Conservation (phyloP, 1,140 invertebrate species). For the Sesamia nonagrioides region DNA sequence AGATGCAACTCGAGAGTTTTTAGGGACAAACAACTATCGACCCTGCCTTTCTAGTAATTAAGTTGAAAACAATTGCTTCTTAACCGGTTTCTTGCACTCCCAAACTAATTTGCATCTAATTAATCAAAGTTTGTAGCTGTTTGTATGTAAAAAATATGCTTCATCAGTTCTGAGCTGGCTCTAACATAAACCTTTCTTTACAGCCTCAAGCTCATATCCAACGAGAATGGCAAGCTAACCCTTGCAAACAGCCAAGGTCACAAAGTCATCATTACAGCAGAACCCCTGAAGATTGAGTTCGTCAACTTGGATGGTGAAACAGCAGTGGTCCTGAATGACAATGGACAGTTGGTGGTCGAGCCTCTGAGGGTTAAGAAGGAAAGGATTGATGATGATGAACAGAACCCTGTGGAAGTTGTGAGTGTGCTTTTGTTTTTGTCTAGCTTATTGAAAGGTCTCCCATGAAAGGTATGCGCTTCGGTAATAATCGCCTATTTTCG, state of each 20-base stretch:
- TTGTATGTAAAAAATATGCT: too few relatives aligned
- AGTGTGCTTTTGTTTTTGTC: slow-evolving; percentile 61
- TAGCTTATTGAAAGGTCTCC: not conserved
- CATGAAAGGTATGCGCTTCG: not conserved
- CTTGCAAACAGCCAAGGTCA: slow-evolving; percentile 89
- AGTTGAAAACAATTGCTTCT: too few relatives aligned
- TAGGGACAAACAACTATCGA: too few relatives aligned
- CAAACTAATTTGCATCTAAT: too few relatives aligned
- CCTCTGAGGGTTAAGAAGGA: slow-evolving; percentile 92
- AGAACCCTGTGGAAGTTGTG: slow-evolving; percentile 67
- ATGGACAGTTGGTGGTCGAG: slow-evolving; percentile 97
- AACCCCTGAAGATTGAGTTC: slow-evolving; percentile 96
- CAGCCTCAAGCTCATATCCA: slow-evolving; percentile 75
- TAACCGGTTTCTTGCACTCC: too few relatives aligned
- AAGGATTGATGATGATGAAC: slow-evolving; percentile 72
- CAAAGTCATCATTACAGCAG: slow-evolving; percentile 91
- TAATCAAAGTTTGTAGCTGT: too few relatives aligned
- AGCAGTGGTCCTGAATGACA: slow-evolving; percentile 95
- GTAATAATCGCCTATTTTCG: too few relatives aligned
- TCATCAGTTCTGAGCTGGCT: too few relatives aligned
- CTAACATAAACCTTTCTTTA: slow-evolving; percentile 52
- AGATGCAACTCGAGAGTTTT: too few relatives aligned
- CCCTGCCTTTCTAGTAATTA: too few relatives aligned
- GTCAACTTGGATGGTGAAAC: slow-evolving; percentile 91
- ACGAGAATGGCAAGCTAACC: slow-evolving; percentile 82